phyloP scores from a whole-genome alignment of 1,140 invertebrate species.

The Mylabris phalerata region DNA sequence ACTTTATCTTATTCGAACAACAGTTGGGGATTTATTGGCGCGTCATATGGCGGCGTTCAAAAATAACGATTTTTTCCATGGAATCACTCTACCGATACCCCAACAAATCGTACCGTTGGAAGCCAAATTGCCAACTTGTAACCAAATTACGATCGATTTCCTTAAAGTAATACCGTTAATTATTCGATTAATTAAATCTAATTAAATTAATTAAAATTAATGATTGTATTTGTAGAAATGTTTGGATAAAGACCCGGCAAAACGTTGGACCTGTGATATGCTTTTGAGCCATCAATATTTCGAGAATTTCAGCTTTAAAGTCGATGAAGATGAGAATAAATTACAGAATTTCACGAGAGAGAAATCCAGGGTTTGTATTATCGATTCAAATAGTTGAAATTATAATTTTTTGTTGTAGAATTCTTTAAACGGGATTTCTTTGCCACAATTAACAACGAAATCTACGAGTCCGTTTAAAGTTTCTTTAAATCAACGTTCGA shows the following conservation, averaged over 20 bases:
- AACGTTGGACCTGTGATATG: conserved; percentile 86
- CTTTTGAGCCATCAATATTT: conserved; percentile 86
- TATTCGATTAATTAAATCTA: background rate
- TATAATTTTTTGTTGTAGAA: conserved; percentile 42
- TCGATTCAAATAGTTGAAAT: conserved; percentile 6
- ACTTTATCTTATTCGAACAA: conserved; percentile 89
- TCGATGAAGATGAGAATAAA: conserved; percentile 62
- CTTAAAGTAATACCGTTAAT: conserved; percentile 57
- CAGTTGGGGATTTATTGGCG: conserved; percentile 83
- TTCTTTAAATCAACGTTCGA: conserved; percentile 48
- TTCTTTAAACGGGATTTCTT: conserved; percentile 51
- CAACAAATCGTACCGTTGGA: conserved; percentile 74
- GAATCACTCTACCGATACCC: conserved; percentile 87
- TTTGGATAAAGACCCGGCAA: conserved; percentile 87
- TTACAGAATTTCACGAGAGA: conserved; percentile 60
- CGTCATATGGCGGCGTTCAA: conserved; percentile 94
- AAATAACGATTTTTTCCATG: conserved; percentile 91
- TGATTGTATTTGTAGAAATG: conserved; percentile 64
- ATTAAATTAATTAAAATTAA: background rate
- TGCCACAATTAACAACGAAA: conserved; percentile 51
- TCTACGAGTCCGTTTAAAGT: conserved; percentile 46
- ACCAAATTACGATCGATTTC: conserved; percentile 70
- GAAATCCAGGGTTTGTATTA: conserved; percentile 49
- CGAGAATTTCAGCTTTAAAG: conserved; percentile 68
- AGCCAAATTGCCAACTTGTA: conserved; percentile 68